Evolutionary conservation across 2,113 vertebrate genomes (phyloP).

Genomic region (Rhinoderma darwinii): DNA sequence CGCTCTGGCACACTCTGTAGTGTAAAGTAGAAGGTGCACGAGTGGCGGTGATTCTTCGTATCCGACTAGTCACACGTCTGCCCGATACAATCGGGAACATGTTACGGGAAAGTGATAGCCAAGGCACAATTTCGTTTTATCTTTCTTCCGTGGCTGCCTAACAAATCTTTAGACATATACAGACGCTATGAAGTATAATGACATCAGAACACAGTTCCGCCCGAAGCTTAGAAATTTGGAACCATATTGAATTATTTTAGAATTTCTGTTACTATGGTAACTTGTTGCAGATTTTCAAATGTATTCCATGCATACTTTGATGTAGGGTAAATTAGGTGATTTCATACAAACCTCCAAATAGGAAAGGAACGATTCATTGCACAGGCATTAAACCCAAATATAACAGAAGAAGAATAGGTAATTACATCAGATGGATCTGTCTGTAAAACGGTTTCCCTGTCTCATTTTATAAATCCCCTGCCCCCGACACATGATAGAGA

Average conservation of each 20-base stretch:
- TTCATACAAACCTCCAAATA: constrained; percentile 43
- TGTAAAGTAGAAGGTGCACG: not conserved
- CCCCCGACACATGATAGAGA: constrained; percentile 41
- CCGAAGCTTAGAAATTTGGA: constrained; percentile 34
- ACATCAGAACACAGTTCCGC: constrained; percentile 42
- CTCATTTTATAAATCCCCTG: constrained; percentile 37
- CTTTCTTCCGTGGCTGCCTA: not conserved
- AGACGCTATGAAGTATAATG: constrained; percentile 36
- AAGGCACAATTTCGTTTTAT: not conserved
- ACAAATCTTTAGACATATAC: constrained; percentile 37
- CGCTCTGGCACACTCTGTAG: too few species aligned
- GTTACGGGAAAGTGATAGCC: not conserved
- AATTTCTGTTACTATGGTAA: constrained; percentile 48
- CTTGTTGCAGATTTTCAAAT: constrained; percentile 27
- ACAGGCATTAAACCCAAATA: constrained; percentile 35
- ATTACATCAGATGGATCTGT: constrained; percentile 45
- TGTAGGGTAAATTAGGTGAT: constrained; percentile 50
- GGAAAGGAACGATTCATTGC: constrained; percentile 51
- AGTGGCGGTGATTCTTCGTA: not conserved
- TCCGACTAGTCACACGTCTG: not conserved
- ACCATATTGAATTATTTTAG: constrained; percentile 52
- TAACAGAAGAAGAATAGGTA: constrained; percentile 41
- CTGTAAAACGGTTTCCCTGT: constrained; percentile 45
- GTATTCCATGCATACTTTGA: constrained; percentile 42
- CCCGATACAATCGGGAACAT: not conserved